These are phyloP conservation scores for Drosophila cardini DNA, from an alignment of 1,140 invertebrate genomes.

Conservation along the genomic window DNA sequence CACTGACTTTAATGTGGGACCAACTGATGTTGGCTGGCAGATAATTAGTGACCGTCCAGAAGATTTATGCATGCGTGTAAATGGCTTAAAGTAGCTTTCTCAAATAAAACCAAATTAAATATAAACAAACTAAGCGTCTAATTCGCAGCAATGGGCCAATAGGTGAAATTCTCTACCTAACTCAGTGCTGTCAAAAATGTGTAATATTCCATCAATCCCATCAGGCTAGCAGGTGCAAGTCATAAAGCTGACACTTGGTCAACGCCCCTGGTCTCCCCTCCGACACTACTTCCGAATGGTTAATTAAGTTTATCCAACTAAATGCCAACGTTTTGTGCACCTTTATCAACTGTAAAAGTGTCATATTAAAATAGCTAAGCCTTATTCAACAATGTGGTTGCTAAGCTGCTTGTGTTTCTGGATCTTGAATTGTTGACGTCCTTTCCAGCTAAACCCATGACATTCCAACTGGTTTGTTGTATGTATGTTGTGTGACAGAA, in stretches of 20 bases:
- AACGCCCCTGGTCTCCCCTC: neutral
- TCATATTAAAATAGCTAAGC: conserved; percentile 60
- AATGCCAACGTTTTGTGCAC: conserved; percentile 46
- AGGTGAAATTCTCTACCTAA: conserved; percentile 27
- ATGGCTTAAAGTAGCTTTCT: conserved; percentile 72
- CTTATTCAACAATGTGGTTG: conserved; percentile 32
- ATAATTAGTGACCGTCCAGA: conserved; percentile 73
- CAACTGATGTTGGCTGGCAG: conserved; percentile 72
- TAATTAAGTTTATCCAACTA: conserved; percentile 72
- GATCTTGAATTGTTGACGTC: neutral
- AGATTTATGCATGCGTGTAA: conserved; percentile 80
- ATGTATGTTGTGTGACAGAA: conserved; percentile 10
- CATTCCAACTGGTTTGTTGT: conserved; percentile 7
- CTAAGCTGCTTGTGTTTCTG: conserved; percentile 8
- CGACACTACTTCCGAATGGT: conserved; percentile 27
- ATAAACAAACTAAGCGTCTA: conserved; percentile 77
- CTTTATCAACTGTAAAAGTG: conserved; percentile 64
- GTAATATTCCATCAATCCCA: conserved; percentile 65
- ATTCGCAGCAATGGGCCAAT: conserved; percentile 53
- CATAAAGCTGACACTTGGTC: conserved; percentile 28
- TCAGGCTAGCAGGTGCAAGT: conserved; percentile 24
- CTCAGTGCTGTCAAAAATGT: conserved; percentile 59
- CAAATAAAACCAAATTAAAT: conserved; percentile 76
- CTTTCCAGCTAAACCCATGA: neutral
- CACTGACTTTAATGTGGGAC: conserved; percentile 73